Base-by-base conservation (phyloP, 2,113 vertebrate species). In the Nothocercus nigrocapillus region DNA sequence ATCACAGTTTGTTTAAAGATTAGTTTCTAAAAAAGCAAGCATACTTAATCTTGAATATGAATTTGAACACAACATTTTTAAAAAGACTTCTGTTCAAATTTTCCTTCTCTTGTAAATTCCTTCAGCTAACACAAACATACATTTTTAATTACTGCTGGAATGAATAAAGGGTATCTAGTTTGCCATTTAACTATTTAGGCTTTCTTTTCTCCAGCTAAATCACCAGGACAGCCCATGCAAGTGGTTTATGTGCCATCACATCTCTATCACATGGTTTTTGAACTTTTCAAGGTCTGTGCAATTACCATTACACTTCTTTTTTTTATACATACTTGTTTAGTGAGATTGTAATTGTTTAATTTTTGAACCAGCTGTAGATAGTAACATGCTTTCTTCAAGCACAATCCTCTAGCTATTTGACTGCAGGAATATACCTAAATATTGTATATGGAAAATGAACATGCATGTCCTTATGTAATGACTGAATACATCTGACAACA, bases 241-340 rank as follows among this genome's bases (percentile, higher is more conserved):
- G 98, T 99, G 97, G 99, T 99, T 49, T 99, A 99, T 58, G 99
- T 99, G 72, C 99, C 99, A 42, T 99, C 99, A 32, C 99, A 99
- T 97, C 98, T 99, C 91, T 99, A 99, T 97, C 99, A 99, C 96
- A 99, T 99, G 99, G 98, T 99, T 95, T 99, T 99, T 96, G 99
- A 99, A 97, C 99, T 99, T 94, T 99, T 99, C 97, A 99, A 99
- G 99, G 99, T 99, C 97, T 95, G 98, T 98, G 81, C 78, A 85
- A 79, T 91, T 85, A 93, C 51, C 66, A 76, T 96, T 94, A 85
- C 28, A 58, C 88, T 93, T 97, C 69, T 76, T 89, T 90, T 87
- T 94, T 97, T 72, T 70, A 74, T 83, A 66, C 21, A n/a, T 76
- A n/a, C 75, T 83, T 51, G 34, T 93, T 95, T 83, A 84, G 28